Evolutionary conservation across 2,113 vertebrate genomes (phyloP), one percentile per base, ranked within the genome.

Genomic region (Puntigrus tetrazona): DNA sequence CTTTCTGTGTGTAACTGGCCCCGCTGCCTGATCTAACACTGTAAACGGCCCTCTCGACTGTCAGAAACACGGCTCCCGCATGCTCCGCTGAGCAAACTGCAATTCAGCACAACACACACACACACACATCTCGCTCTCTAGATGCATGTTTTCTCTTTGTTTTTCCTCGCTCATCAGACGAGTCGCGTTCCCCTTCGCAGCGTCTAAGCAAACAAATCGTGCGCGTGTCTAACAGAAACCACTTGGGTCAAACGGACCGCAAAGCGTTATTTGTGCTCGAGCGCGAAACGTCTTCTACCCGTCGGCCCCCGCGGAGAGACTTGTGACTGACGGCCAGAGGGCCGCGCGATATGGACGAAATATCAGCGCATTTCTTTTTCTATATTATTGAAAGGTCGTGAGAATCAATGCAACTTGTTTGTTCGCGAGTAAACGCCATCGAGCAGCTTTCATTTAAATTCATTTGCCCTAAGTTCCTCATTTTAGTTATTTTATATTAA

Each of bases 41-140:
- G 55, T 88, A 87, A 89, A 88, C 73, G 67, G 45, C 63, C 77
- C 78, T 59, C 63, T 85, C 14, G 31, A 52, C 87, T 78, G 88
- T 88, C 88, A 88, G 81, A 83, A 76, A 81, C 47, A 52, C 63
- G 57, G 74, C 80, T 84, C 84, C 77, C 74, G 43, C 83, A 88
- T 83, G 85, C 63, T 84, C 80, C 43, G 59, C 63, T 88, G 85
- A 84, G 86, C 85, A 87, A 76, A 80, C 82, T 82, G 84, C 87
- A 55, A 34, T 50, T 73, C 73, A 85, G 72, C 59, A 47, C 77
- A 0, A 69, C 81, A 41, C 67, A 25, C 76, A 81, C 67, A 25
- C 76, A 81, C 82, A 43, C 73, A 61, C 82, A 86, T 14, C 36
- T 29, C 78, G 45, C 41, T 63, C n/a, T 59, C 14, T 57, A n/a